phyloP scores from a whole-genome alignment of 2,113 vertebrate genomes.

The Glaucomys volans region DNA sequence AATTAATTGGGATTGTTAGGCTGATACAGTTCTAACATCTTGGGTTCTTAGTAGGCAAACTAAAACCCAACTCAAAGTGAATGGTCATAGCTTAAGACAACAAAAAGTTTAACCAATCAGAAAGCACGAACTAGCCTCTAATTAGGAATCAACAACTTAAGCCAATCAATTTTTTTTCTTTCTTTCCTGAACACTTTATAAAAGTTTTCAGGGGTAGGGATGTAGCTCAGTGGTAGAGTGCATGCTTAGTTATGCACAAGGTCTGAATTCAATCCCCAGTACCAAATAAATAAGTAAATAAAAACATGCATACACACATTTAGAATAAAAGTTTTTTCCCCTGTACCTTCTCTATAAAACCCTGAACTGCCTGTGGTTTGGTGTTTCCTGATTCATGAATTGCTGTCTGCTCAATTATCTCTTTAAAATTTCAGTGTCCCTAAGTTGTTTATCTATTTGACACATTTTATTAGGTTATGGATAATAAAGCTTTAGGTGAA shows the following conservation, averaged over 20 bases:
- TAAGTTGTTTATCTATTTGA: background rate
- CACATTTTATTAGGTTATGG: background rate
- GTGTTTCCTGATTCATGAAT: background rate
- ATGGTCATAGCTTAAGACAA: background rate
- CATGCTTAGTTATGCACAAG: background rate
- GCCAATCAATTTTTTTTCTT: background rate
- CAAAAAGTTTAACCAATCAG: background rate
- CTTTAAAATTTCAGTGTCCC: background rate
- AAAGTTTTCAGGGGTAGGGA: background rate
- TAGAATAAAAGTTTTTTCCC: background rate
- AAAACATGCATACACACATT: background rate
- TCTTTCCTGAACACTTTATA: background rate
- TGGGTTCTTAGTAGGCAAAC: background rate
- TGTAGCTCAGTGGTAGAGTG: background rate
- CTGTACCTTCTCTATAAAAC: background rate
- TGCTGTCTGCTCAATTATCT: background rate
- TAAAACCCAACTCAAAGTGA: background rate
- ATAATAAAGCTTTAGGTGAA: conserved; percentile 5
- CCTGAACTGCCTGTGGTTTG: background rate
- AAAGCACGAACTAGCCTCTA: background rate
- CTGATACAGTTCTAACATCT: background rate
- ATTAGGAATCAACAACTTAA: background rate
- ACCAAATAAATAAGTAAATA: too few relatives aligned
- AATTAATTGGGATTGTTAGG: background rate
- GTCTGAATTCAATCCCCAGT: background rate